phyloP scores from a whole-genome alignment of 2,888 invertebrate genomes.

The Tipula lateralis region DNA sequence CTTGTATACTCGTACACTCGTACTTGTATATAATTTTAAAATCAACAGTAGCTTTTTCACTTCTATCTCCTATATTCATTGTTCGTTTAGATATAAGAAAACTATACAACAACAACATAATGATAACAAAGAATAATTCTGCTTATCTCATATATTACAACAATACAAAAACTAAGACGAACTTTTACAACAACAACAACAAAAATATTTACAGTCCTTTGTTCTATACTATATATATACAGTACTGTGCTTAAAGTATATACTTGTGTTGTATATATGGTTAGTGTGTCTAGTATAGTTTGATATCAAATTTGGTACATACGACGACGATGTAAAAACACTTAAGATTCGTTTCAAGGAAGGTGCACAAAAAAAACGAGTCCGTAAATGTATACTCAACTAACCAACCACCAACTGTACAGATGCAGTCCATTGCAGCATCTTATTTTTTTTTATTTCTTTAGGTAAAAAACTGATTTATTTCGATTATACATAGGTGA shows the following conservation, averaged over 20 bases:
- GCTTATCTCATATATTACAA: slow-evolving; percentile 14
- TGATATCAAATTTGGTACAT: neutral
- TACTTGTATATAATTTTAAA: neutral
- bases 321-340: neutral
- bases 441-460: neutral
- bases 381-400: neutral
- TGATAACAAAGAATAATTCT: slow-evolving; percentile 19
- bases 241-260: neutral
- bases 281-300: neutral
- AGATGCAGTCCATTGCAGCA: neutral
- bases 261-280: too few species aligned
- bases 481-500: neutral
- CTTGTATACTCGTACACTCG: too few species aligned
- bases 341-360: slow-evolving; percentile 19
- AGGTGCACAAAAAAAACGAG: neutral
- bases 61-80: neutral
- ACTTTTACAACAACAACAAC: neutral
- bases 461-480: neutral
- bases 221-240: neutral
- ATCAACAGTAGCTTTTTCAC: slow-evolving; percentile 7
- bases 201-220: slow-evolving; percentile 2
- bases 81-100: neutral
- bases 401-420: neutral
- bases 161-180: neutral
- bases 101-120: neutral